Evolutionary conservation across 2,113 vertebrate species (phyloP).

Genomic region (Nipponia nippon): DNA sequence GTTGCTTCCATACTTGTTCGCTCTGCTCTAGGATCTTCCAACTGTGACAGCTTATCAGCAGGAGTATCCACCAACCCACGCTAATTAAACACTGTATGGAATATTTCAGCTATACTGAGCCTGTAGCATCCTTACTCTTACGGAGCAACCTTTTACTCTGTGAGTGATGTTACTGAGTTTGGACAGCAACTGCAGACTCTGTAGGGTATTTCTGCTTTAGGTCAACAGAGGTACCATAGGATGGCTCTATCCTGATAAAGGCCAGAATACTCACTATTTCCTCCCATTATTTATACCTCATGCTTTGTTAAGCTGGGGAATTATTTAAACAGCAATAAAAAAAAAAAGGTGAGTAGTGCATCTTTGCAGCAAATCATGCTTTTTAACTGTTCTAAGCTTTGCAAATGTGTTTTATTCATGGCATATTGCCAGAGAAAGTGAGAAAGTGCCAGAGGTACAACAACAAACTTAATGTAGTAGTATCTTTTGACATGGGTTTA

Average conservation of each 20-base stretch:
- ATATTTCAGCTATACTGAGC: background rate
- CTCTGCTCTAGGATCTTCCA: background rate
- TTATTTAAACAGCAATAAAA: background rate
- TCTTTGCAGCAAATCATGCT: background rate
- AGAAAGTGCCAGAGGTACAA: background rate
- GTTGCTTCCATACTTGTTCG: background rate
- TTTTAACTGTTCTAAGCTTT: background rate
- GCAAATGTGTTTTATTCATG: background rate
- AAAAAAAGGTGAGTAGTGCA: fast-evolving
- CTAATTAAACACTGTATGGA: background rate
- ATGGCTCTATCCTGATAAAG: background rate
- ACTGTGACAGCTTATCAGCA: background rate
- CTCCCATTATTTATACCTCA: background rate
- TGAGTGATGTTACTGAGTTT: background rate
- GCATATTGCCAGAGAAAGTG: background rate
- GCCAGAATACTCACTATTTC: background rate
- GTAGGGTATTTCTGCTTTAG: background rate
- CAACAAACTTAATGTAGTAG: background rate
- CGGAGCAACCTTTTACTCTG: background rate
- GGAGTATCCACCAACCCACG: background rate
- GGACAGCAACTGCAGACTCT: background rate
- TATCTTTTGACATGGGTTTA: background rate
- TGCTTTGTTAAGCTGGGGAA: background rate
- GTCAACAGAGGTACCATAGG: background rate
- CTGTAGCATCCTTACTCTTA: background rate